Conservation (phyloP, 2,888 invertebrate genomes). For the Machimus atricapillus region DNA sequence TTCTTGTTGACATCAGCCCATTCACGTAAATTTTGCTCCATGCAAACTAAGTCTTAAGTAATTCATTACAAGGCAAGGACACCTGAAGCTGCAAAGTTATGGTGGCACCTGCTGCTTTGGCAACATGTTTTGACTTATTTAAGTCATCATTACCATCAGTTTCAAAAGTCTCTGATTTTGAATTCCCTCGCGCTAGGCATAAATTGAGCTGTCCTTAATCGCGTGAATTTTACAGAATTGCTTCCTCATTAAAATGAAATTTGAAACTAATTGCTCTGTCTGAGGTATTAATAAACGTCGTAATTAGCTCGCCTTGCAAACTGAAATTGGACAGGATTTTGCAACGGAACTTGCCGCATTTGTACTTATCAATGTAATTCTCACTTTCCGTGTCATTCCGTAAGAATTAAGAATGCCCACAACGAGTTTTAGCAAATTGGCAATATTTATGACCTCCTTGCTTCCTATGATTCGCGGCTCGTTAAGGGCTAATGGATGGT, state of each 20-base stretch:
- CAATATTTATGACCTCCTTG: background rate
- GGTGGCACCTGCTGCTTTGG: background rate
- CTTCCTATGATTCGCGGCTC: background rate
- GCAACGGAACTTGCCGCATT: background rate
- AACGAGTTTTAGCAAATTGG: background rate
- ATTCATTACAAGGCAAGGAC: background rate
- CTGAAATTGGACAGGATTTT: background rate
- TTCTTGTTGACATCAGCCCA: background rate
- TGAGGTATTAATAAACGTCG: background rate
- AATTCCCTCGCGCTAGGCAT: background rate
- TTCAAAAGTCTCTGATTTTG: background rate
- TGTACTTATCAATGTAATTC: background rate
- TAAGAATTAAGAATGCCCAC: background rate
- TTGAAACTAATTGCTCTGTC: background rate
- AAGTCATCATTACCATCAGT: background rate
- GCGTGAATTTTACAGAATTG: background rate
- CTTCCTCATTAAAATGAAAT: background rate
- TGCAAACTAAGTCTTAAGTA: background rate
- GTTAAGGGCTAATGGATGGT: background rate
- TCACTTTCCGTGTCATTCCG: background rate
- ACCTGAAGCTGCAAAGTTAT: background rate
- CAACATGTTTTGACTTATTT: background rate
- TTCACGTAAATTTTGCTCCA: background rate
- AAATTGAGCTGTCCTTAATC: background rate
- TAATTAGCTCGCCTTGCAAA: background rate